Conservation (phyloP, 30 jellyfish, hydroid and myxozoan genomes). For the Morbakka virulenta region DNA sequence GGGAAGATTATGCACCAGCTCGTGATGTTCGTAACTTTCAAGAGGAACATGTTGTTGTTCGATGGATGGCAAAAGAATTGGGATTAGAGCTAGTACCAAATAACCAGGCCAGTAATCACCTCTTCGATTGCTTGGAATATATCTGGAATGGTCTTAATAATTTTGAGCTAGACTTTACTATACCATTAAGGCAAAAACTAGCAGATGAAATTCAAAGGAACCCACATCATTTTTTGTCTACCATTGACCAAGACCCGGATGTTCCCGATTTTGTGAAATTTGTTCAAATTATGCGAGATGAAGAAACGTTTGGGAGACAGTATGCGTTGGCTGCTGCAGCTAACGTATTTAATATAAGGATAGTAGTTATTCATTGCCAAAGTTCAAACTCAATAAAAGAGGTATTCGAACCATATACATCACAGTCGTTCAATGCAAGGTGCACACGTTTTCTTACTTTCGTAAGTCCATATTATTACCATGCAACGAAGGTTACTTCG, state of each 20-base stretch:
- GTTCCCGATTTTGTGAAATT: slow-evolving; percentile 23
- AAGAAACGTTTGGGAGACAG: slow-evolving; percentile 48
- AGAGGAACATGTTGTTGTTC: slow-evolving; percentile 57
- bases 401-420: slow-evolving; percentile 46
- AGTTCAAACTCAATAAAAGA: slow-evolving; percentile 45
- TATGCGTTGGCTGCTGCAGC: slow-evolving; percentile 82
- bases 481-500: slow-evolving; percentile 34
- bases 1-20: background rate
- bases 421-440: background rate
- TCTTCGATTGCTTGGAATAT: slow-evolving; percentile 51
- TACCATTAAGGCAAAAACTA: slow-evolving; percentile 34
- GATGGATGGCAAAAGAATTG: slow-evolving; percentile 46
- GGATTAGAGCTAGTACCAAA: slow-evolving; percentile 48
- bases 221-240: slow-evolving; percentile 47
- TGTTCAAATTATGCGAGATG: slow-evolving; percentile 42
- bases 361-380: slow-evolving; percentile 50
- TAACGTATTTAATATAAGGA: slow-evolving; percentile 30
- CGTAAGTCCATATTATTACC: slow-evolving; percentile 50
- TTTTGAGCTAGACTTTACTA: slow-evolving; percentile 30
- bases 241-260: slow-evolving; percentile 48
- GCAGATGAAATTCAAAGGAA: slow-evolving; percentile 65
- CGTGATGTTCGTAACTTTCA: slow-evolving; percentile 44
- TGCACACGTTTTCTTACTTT: slow-evolving; percentile 51
- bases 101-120: slow-evolving; percentile 48
- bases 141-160: slow-evolving; percentile 29